Conservation (phyloP, 1,140 invertebrate genomes). For the Anadara kagoshimensis region DNA sequence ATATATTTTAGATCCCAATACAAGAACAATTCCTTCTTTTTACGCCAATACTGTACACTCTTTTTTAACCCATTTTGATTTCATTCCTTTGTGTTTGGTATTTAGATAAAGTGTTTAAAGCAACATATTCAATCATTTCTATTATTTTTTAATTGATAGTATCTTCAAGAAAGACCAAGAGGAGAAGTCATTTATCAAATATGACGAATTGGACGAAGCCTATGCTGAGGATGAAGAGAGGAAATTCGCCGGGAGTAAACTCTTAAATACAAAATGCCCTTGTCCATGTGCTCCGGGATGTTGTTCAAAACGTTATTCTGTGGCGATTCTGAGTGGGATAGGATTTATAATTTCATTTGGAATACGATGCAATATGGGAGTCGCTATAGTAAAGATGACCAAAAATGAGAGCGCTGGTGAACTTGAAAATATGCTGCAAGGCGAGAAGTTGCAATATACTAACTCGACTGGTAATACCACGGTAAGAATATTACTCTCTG, state of each 20-base stretch:
- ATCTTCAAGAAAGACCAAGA: slow-evolving; percentile 67
- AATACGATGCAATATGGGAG: slow-evolving; percentile 90
- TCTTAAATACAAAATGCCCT: slow-evolving; percentile 21
- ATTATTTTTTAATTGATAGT: slow-evolving; percentile 54
- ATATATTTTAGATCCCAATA: too few relatives aligned
- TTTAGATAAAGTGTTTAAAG: too few relatives aligned
- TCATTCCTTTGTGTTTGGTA: too few relatives aligned
- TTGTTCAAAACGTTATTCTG: slow-evolving; percentile 65
- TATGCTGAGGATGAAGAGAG: slow-evolving; percentile 65
- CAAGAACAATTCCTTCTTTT: too few relatives aligned
- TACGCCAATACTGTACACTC: too few relatives aligned
- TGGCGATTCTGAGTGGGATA: slow-evolving; percentile 69
- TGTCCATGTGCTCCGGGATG: slow-evolving; percentile 38
- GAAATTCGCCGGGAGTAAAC: slow-evolving; percentile 31
- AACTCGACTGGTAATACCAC: too few relatives aligned
- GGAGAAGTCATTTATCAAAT: slow-evolving; percentile 71
- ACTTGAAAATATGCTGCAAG: too few relatives aligned
- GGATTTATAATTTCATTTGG: slow-evolving; percentile 75
- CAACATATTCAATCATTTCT: too few relatives aligned
- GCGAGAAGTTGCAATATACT: too few relatives aligned
- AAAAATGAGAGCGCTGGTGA: slow-evolving; percentile 71
- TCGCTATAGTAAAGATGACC: slow-evolving; percentile 89
- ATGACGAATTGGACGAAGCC: slow-evolving; percentile 72
- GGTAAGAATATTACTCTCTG: too few relatives aligned
- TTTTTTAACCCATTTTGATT: too few relatives aligned